A percentile compares a stretch with the other conserved stretches of the same genome.
phyloP scores from a whole-genome alignment of 23 tunicate species.

The Styela clava region DNA sequence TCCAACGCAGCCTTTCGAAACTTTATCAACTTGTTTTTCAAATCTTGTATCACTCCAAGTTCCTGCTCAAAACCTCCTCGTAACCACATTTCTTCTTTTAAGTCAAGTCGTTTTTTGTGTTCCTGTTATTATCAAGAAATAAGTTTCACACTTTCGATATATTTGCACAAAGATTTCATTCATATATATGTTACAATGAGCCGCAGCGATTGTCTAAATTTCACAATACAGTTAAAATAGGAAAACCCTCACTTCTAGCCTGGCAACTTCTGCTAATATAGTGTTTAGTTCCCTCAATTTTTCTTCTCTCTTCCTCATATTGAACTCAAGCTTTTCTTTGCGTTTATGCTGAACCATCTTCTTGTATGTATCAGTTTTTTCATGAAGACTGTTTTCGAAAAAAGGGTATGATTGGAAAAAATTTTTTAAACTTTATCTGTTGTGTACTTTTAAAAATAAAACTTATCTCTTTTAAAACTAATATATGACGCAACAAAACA shows the following conservation, averaged over 20 bases:
- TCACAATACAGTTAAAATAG: too few species aligned
- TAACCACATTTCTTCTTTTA: constrained; percentile 76
- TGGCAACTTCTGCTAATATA: constrained; percentile 50
- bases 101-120: constrained; percentile 50
- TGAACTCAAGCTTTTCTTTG: constrained; percentile 66
- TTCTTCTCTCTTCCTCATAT: constrained; percentile 42
- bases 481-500: neutral
- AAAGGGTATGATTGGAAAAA: neutral
- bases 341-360: constrained; percentile 62
- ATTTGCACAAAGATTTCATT: neutral
- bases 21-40: constrained; percentile 45
- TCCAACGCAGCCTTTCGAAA: constrained; percentile 29
- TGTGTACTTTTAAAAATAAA: too few species aligned
- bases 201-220: neutral
- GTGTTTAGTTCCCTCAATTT: constrained; percentile 57
- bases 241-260: constrained; percentile 68
- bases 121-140: constrained; percentile 33
- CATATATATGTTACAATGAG: neutral
- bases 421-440: too few species aligned
- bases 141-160: neutral
- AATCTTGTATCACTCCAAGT: constrained; percentile 39
- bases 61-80: constrained; percentile 85
- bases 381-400: constrained; percentile 14
- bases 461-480: neutral
- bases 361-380: constrained; percentile 20